phyloP scores from a whole-genome alignment of 2,888 invertebrate species.

The Tenthredo distinguenda region DNA sequence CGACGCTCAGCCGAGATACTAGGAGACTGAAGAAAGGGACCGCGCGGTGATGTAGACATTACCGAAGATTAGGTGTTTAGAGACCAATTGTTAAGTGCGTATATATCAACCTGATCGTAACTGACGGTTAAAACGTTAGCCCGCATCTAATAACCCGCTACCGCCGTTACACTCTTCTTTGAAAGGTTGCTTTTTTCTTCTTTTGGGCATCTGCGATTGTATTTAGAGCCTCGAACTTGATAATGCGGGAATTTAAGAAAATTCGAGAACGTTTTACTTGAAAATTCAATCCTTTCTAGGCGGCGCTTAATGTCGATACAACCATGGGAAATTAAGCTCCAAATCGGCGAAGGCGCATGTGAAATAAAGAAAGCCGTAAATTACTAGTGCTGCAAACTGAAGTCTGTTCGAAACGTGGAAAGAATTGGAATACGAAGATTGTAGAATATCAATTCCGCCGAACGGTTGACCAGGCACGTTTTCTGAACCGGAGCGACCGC shows the following conservation, averaged over 20 bases:
- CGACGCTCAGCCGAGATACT: neutral
- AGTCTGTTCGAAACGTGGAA: constrained; percentile 6
- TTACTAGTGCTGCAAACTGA: neutral
- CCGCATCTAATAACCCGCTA: constrained; percentile 8
- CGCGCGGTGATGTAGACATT: constrained; percentile 65
- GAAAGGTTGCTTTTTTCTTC: neutral
- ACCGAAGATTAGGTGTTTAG: constrained; percentile 65
- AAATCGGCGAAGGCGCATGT: neutral
- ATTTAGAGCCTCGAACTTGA: neutral
- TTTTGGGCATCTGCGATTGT: neutral
- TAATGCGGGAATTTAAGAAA: neutral
- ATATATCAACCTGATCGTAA: neutral
- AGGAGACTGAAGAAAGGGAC: constrained; percentile 53
- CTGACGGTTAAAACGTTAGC: constrained; percentile 16
- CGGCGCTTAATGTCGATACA: neutral
- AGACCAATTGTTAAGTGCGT: constrained; percentile 60
- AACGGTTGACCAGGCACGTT: constrained; percentile 15
- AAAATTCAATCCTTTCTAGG: neutral
- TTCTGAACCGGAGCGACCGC: constrained; percentile 35
- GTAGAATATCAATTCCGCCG: constrained; percentile 45
- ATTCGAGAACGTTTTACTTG: neutral
- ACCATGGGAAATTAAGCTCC: neutral
- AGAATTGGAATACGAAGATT: constrained; percentile 36
- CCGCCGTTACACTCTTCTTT: constrained; percentile 9
- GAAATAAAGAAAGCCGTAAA: neutral